Evolutionary conservation across 2,888 invertebrate species (phyloP).

Genomic region (Phengaris arion): DNA sequence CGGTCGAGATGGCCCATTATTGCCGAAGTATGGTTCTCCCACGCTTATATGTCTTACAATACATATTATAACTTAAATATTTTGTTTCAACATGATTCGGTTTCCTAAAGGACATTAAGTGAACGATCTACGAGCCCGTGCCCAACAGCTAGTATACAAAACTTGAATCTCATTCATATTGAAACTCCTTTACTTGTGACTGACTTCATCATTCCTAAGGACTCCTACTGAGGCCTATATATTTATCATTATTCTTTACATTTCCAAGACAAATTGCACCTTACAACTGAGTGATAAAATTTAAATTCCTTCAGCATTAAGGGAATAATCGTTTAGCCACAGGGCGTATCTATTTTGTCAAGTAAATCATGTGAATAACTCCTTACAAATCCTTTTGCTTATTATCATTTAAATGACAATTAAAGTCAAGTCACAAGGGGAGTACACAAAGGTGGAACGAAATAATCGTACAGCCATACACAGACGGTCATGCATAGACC

Average conservation of each 20-base stretch:
- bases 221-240: constrained; percentile 71
- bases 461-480: constrained; percentile 34
- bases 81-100: not conserved
- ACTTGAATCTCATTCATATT: constrained; percentile 21
- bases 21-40: too few relatives aligned
- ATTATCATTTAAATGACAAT: constrained; percentile 78
- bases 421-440: constrained; percentile 66
- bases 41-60: too few relatives aligned
- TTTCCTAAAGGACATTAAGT: not conserved
- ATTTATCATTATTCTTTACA: constrained; percentile 48
- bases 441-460: constrained; percentile 50
- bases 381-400: constrained; percentile 73
- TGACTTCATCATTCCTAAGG: constrained; percentile 53
- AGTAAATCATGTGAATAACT: constrained; percentile 72
- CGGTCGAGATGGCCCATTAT: too few relatives aligned
- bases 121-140: not conserved
- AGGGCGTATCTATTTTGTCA: constrained; percentile 76
- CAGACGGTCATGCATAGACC: constrained; percentile 36
- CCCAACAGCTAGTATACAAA: constrained; percentile 17
- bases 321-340: constrained; percentile 61
- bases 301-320: constrained; percentile 33
- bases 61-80: too few relatives aligned
- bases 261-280: constrained; percentile 40
- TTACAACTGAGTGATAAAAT: constrained; percentile 39
- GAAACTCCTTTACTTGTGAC: constrained; percentile 38